Percentiles rank a stretch among this genome's conserved stretches.
These are phyloP conservation scores for Ptychodera flava DNA, from an alignment of 35 echinoderm and acorn worm species.

Conservation along the genomic window DNA sequence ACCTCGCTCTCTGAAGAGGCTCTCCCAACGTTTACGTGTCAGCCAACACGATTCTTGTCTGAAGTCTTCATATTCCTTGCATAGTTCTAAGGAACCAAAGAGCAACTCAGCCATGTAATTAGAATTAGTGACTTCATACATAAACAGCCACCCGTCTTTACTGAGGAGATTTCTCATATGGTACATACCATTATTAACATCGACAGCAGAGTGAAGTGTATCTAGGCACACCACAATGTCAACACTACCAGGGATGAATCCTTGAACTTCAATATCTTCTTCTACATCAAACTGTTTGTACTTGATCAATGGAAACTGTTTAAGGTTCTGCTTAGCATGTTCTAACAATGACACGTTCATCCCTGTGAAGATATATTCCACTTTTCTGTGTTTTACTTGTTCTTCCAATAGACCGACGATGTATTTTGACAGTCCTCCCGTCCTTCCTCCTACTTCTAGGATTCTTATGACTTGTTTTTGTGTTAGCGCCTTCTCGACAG, in stretches of 20 bases:
- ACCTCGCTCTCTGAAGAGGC: constrained; percentile 39
- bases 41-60: constrained; percentile 80
- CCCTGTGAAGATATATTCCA: constrained; percentile 95
- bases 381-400: constrained; percentile 42
- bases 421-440: constrained; percentile 77
- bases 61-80: constrained; percentile 67
- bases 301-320: constrained; percentile 63
- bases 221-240: too few species aligned
- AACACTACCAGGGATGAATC: too few species aligned
- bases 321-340: constrained; percentile 54
- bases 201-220: too few species aligned
- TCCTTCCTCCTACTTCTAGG: constrained; percentile 82
- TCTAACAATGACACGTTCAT: constrained; percentile 86
- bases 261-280: constrained; percentile 63
- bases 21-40: constrained; percentile 42
- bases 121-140: constrained; percentile 70
- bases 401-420: constrained; percentile 62
- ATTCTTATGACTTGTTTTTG: constrained; percentile 66
- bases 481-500: constrained; percentile 52
- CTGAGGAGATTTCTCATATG: constrained; percentile 72
- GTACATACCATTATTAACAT: constrained; percentile 48
- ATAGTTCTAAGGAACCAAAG: constrained; percentile 75
- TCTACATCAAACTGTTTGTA: too few species aligned
- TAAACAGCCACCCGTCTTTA: constrained; percentile 64
- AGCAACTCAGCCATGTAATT: constrained; percentile 69